A percentile compares a stretch with the other conserved stretches of the same genome.
Evolutionary conservation across 2,113 vertebrate species (phyloP).

Genomic region (Pterocles gutturalis): DNA sequence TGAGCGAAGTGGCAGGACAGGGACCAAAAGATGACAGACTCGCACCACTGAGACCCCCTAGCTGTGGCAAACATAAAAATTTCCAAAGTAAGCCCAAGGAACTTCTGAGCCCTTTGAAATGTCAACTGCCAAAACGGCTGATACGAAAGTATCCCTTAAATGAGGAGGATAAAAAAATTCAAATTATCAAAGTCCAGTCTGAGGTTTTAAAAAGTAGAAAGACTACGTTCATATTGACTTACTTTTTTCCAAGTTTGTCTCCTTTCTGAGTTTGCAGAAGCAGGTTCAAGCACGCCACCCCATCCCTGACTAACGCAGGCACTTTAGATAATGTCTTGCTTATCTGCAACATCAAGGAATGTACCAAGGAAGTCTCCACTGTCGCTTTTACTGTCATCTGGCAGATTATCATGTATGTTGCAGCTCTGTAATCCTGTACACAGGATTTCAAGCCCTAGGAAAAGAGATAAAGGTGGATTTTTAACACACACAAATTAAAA

Average conservation of each 20-base stretch:
- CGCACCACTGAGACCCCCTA: not conserved
- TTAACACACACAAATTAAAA: not conserved
- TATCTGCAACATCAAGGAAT: constrained; percentile 84
- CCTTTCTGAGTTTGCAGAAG: constrained; percentile 92
- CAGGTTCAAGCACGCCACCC: constrained; percentile 87
- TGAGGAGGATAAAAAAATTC: not conserved
- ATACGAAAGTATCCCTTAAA: not conserved
- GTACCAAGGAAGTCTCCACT: constrained; percentile 85
- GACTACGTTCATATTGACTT: not conserved
- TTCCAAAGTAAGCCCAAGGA: not conserved
- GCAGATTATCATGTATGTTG: constrained; percentile 93
- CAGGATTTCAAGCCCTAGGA: constrained; percentile 90
- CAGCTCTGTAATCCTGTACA: constrained; percentile 89
- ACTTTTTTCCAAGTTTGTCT: constrained; percentile 85
- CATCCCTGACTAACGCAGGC: constrained; percentile 82
- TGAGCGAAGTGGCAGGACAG: not conserved
- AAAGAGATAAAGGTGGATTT: not conserved
- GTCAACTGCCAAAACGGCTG: not conserved
- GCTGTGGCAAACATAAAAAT: not conserved
- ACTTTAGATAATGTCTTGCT: constrained; percentile 82
- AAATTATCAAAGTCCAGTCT: not conserved
- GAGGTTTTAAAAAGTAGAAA: not conserved
- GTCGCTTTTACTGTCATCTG: constrained; percentile 91
- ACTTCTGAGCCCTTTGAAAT: not conserved
- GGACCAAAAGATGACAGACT: not conserved